Percentiles rank a stretch among this genome's conserved stretches.
These are phyloP conservation scores for Monochamus alternatus DNA, from an alignment of 2,888 invertebrate genomes.

Conservation along the genomic window DNA sequence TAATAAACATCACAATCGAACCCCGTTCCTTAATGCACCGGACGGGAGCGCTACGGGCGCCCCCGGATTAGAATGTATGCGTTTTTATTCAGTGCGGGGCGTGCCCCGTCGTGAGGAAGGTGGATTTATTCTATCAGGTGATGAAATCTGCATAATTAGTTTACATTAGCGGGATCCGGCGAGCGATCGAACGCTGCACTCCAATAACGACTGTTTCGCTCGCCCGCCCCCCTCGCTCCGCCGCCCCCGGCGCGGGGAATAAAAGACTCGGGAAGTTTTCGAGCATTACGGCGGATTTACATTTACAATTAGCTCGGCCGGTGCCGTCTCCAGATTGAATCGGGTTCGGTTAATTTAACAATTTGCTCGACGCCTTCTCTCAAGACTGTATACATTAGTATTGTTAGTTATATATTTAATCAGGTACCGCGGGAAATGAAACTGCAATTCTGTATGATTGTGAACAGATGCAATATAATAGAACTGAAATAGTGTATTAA, in stretches of 20 bases:
- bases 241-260: slow-evolving; percentile 25
- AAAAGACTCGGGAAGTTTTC: slow-evolving; percentile 45
- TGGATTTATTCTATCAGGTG: slow-evolving; percentile 65
- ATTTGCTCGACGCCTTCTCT: slow-evolving; percentile 6
- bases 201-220: slow-evolving; percentile 45
- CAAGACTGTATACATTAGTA: background rate
- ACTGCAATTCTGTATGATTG: no score
- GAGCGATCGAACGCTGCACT: slow-evolving; percentile 28
- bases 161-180: slow-evolving; percentile 57
- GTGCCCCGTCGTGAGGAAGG: slow-evolving; percentile 55
- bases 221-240: slow-evolving; percentile 12
- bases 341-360: slow-evolving; percentile 31
- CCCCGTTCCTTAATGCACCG: background rate
- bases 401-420: no score
- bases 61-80: background rate
- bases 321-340: slow-evolving; percentile 48
- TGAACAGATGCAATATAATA: no score
- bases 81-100: slow-evolving; percentile 54
- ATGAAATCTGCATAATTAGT: slow-evolving; percentile 65
- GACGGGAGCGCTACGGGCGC: background rate
- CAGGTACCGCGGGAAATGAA: no score
- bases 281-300: slow-evolving; percentile 55
- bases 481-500: no score
- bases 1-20: background rate
- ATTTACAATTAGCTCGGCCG: slow-evolving; percentile 56